Evolutionary conservation across 2,113 vertebrate species (phyloP), one percentile per base, ranked within the genome.

Genomic region (Pollachius pollachius): DNA sequence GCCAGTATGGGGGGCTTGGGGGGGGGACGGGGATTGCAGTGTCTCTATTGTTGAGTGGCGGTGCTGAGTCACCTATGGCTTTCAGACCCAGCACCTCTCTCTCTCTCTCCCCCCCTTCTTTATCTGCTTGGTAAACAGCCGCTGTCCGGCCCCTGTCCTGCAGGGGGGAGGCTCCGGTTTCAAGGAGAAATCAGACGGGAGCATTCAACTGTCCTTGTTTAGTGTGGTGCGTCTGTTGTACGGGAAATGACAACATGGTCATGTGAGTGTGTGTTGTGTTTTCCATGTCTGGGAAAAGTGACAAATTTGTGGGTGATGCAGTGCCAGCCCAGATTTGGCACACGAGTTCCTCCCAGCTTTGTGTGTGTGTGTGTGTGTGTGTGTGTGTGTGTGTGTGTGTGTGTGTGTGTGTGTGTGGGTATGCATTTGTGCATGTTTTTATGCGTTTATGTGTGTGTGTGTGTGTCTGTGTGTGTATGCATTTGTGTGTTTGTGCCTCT

Each of bases 31-130:
- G 34, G 23, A 56, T 75, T 27, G 16, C 52, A n/a, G 66, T 59
- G 25, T 19, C 2, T 9, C n/a, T 21, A 11, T 7, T 71, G 68
- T 69, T 64, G n/a, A 27, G 61, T 23, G 74, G 70, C 68, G 68
- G 0, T 85, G 87, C 88, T 87, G 89, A 89, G 81, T 90, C 89
- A 87, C 81, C 69, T 73, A 71, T 67, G 70, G 80, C 65, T 73
- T 64, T 27, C 76, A 71, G 87, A 90, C 8, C 41, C 41, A 48
- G 41, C 41, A 48, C 77, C 79, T 80, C 54, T 63, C 64, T 71
- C 62, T 21, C 71, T 41, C 77, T 81, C 87, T 81, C 85, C 77
- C 74, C 56, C 73, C 27, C 71, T 5, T 71, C n/a, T 7, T 21
- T 66, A 9, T 25, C 71, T 52, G 69, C 74, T 68, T 67, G 54